A percentile compares a stretch with the other conserved stretches of the same genome.
phyloP scores from a whole-genome alignment of 2,113 vertebrate species.

The Cygnus atratus region DNA sequence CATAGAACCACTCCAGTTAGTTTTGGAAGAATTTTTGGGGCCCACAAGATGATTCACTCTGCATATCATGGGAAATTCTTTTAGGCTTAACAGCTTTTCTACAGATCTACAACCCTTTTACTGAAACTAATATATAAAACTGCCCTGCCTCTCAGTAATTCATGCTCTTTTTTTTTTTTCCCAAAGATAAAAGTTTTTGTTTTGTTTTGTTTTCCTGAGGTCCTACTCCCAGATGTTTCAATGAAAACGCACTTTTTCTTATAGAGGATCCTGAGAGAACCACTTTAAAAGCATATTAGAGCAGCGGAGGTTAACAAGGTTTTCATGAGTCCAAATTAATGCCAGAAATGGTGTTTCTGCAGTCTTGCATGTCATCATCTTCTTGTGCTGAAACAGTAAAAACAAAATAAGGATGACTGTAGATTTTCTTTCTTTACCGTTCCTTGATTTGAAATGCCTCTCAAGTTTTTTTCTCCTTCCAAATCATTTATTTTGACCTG shows the following conservation, averaged over 20 bases:
- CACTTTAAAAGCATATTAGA: neutral
- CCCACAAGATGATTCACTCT: neutral
- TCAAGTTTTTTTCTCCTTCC: neutral
- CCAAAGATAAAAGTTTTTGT: neutral
- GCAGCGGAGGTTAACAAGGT: neutral
- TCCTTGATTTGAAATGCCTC: neutral
- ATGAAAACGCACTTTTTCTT: neutral
- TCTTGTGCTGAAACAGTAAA: neutral
- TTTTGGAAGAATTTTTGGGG: neutral
- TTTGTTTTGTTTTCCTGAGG: neutral
- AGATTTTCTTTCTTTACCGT: neutral
- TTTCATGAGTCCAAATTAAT: neutral
- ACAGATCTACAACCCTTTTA: neutral
- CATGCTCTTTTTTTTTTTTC: neutral
- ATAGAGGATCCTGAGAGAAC: neutral
- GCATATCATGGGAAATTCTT: neutral
- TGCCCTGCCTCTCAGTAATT: neutral
- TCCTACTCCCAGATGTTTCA: neutral
- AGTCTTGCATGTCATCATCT: neutral
- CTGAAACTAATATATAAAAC: neutral
- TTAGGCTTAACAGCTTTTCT: neutral
- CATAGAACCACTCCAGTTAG: neutral
- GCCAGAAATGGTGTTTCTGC: neutral
- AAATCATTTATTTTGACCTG: neutral
- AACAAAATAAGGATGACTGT: neutral